Conservation (phyloP, 30 jellyfish, hydroid and myxozoan genomes). For the Mastigias papua region DNA sequence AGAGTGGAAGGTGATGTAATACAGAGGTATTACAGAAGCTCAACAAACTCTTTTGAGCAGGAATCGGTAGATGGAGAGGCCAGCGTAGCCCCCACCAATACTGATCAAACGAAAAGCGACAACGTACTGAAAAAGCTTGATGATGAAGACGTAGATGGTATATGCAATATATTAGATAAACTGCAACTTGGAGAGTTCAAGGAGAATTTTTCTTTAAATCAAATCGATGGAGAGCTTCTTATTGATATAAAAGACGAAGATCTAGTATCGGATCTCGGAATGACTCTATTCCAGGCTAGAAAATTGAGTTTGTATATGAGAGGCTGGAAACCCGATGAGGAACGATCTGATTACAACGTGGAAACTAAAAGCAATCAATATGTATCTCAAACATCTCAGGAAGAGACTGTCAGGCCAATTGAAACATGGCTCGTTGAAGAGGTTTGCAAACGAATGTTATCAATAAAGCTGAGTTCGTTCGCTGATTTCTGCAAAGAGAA, state of each 20-base stretch:
- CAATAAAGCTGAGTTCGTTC: slow-evolving; percentile 64
- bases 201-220: slow-evolving; percentile 48
- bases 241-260: slow-evolving; percentile 58
- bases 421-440: slow-evolving; percentile 76
- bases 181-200: slow-evolving; percentile 58
- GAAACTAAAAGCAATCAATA: background rate
- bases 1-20: no score
- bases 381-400: background rate
- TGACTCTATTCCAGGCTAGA: slow-evolving; percentile 81
- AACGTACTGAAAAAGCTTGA: slow-evolving; percentile 24
- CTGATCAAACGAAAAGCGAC: background rate
- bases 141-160: slow-evolving; percentile 54
- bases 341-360: background rate
- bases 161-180: slow-evolving; percentile 40
- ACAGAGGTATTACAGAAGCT: no score
- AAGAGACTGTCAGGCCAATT: slow-evolving; percentile 25
- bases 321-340: slow-evolving; percentile 84
- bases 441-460: slow-evolving; percentile 57
- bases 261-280: slow-evolving; percentile 65
- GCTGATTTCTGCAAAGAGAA: slow-evolving; percentile 70
- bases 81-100: background rate
- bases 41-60: no score
- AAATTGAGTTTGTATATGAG: slow-evolving; percentile 47
- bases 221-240: slow-evolving; percentile 79
- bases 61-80: no score